These are phyloP conservation scores for Deilephila elpenor DNA, from an alignment of 2,888 invertebrate genomes.

Conservation along the genomic window DNA sequence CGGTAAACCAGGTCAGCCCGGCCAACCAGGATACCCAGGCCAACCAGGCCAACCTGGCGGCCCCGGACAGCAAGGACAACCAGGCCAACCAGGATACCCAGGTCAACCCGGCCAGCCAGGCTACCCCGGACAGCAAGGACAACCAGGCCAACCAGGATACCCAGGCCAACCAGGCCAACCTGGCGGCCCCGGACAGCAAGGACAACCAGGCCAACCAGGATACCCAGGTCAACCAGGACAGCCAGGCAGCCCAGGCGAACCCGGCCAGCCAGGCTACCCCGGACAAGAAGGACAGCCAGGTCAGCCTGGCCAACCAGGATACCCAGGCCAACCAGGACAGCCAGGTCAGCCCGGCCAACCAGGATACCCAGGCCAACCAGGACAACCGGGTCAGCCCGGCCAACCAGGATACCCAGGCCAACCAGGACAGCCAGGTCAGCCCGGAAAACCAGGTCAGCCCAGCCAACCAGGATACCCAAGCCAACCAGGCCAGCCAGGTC, in stretches of 20 bases:
- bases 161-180: constrained; percentile 70
- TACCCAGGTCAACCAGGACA: constrained; percentile 38
- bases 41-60: constrained; percentile 30
- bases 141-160: constrained; percentile 45
- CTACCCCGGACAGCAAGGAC: constrained; percentile 52
- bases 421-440: constrained; percentile 37
- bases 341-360: constrained; percentile 63
- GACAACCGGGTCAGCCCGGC: constrained; percentile 48
- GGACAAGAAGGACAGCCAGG: constrained; percentile 37
- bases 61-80: constrained; percentile 32
- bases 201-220: constrained; percentile 33
- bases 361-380: constrained; percentile 41
- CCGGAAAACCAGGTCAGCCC: constrained; percentile 48
- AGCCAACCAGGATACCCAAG: constrained; percentile 42
- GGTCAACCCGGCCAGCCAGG: constrained; percentile 50
- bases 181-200: constrained; percentile 53
- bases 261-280: constrained; percentile 47
- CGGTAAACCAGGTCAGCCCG: constrained; percentile 55
- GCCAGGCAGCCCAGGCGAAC: constrained; percentile 40
- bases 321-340: constrained; percentile 34
- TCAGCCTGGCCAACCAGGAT: constrained; percentile 15
- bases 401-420: constrained; percentile 39
- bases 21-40: constrained; percentile 40
- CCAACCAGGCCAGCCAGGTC: constrained; percentile 43
- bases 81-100: constrained; percentile 34